Conservation (phyloP, 2,797 vertebrate species). For the Sciurus carolinensis region DNA sequence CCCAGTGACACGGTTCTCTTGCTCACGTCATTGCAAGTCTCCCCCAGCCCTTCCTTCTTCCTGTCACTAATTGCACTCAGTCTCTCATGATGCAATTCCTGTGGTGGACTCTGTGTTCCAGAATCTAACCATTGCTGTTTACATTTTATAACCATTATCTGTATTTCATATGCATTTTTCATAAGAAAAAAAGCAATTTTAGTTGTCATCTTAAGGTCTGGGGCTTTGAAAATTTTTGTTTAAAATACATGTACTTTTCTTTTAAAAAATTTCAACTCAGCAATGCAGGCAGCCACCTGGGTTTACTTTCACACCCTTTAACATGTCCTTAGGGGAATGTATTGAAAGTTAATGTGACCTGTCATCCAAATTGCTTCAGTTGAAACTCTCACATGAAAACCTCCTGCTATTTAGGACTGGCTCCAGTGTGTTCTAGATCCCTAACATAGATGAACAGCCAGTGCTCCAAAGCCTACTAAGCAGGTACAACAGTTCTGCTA, state of each 20-base stretch:
- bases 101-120: constrained; percentile 85
- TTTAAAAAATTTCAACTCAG: constrained; percentile 53
- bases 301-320: constrained; percentile 57
- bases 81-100: constrained; percentile 84
- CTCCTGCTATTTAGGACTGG: neutral
- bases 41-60: constrained; percentile 69
- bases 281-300: constrained; percentile 65
- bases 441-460: neutral
- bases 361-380: constrained; percentile 25
- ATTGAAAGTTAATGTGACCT: constrained; percentile 47
- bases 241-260: constrained; percentile 45
- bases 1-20: constrained; percentile 84
- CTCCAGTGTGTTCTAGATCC: neutral
- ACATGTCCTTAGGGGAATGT: constrained; percentile 8
- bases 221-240: constrained; percentile 63
- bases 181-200: constrained; percentile 64
- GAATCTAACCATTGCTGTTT: constrained; percentile 81
- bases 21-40: constrained; percentile 84
- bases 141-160: constrained; percentile 80
- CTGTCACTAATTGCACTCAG: constrained; percentile 84
- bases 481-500: neutral
- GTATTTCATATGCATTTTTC: constrained; percentile 81
- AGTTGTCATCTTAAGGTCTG: constrained; percentile 82
- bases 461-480: neutral
- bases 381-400: constrained; percentile 19